phyloP scores from a whole-genome alignment of 2,113 vertebrate genomes.

The Chlorodrepanis virens region DNA sequence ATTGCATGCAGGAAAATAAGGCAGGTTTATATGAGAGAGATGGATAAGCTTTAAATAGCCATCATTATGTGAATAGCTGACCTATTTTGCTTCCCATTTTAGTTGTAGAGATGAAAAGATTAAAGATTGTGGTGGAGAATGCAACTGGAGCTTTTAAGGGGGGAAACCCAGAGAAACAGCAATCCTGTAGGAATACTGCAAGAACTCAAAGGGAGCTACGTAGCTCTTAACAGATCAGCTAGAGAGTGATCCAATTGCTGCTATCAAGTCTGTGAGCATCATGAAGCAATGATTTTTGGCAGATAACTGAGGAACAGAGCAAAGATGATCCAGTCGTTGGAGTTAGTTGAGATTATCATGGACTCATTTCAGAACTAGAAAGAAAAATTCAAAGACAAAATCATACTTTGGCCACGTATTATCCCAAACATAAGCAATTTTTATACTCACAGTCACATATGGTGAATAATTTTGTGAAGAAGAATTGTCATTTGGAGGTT shows the following conservation, averaged over 20 bases:
- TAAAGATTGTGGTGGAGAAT: not conserved
- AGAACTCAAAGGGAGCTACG: not conserved
- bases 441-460: not conserved
- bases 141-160: not conserved
- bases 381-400: not conserved
- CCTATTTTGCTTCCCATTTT: not conserved
- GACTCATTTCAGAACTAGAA: not conserved
- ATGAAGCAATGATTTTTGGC: not conserved
- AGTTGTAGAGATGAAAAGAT: not conserved
- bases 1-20: not conserved
- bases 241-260: not conserved
- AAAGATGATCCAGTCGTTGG: not conserved
- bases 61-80: constrained; percentile 2
- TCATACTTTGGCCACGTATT: not conserved
- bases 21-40: not conserved
- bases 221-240: not conserved
- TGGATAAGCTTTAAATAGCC: not conserved
- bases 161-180: not conserved
- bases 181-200: not conserved
- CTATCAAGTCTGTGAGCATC: not conserved
- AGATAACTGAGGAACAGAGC: not conserved
- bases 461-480: not conserved
- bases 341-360: not conserved
- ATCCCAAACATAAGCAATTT: not conserved
- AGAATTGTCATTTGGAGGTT: not conserved